Base-by-base conservation (phyloP, 2,797 vertebrate genomes). In the Helarctos malayanus region DNA sequence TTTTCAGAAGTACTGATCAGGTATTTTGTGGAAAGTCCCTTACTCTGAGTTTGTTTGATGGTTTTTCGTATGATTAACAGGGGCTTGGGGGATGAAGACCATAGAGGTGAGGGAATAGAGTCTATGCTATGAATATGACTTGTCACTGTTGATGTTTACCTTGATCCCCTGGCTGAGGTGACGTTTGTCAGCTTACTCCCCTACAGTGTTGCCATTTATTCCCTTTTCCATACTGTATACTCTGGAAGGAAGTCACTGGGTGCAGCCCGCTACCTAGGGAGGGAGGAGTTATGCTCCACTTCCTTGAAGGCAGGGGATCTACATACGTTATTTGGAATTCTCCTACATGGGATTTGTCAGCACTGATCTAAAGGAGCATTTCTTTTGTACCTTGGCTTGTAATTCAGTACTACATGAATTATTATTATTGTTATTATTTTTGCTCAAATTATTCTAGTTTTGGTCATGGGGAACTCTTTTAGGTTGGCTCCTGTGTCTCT, bases 1-100 rank as follows among this genome's bases (percentile, higher is more conserved):
- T 79, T 95, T 93, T 93, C 56, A 85, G 78, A 78, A 76, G 59
- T 71, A 29, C 25, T 73, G 27, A n/a, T 86, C 59, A 69, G 23
- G 47, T 54, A 29, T 47, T 69, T 54, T 73, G 45, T 25, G 52
- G 52, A 45, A 87, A 78, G 32, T 61, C 16, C 38, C 35, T 91
- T 35, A 13, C 8, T 61, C 59, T 73, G n/a, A 25, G n/a, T 61
- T 76, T 92, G 61, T 76, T 52, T 75, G 32, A 59, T 76, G 4
- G n/a, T 63, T 76, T 78, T 61, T 85, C 27, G 45, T 73, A 19
- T 27, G 47, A 32, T 85, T 90, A 32, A 32, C 29, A 61, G 45
- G 21, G 4, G 13, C 12, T 93, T 63, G 0, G 9, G 82, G 56
- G n/a, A 56, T 78, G 56, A 86, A 59, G 76, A 84, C 32, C 57